Conservation (phyloP, 2,113 vertebrate genomes). For the Ameiurus melas region DNA sequence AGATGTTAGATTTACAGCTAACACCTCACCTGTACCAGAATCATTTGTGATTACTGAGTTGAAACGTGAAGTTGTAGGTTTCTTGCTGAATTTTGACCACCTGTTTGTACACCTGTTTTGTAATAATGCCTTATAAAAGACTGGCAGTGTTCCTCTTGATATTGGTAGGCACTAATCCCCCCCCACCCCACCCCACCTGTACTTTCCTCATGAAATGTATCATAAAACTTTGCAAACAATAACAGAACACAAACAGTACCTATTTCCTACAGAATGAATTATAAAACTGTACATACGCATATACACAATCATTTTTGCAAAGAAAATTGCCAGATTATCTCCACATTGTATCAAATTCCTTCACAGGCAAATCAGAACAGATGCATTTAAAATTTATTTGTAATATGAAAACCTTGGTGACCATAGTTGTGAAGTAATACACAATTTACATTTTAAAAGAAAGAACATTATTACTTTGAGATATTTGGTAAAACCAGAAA, state of each 20-base stretch:
- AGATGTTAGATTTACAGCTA: slow-evolving; percentile 19
- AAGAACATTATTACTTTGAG: slow-evolving; percentile 52
- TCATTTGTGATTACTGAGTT: slow-evolving; percentile 59
- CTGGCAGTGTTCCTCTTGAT: slow-evolving; percentile 78
- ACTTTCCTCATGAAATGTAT: slow-evolving; percentile 44
- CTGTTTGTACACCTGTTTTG: slow-evolving; percentile 54
- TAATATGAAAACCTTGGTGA: slow-evolving; percentile 63
- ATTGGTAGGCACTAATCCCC: slow-evolving; percentile 76
- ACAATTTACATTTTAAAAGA: slow-evolving; percentile 58
- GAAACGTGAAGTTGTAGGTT: slow-evolving; percentile 73
- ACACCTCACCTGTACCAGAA: slow-evolving; percentile 22
- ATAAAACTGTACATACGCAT: slow-evolving; percentile 64
- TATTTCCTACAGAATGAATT: slow-evolving; percentile 60
- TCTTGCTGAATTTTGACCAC: slow-evolving; percentile 65
- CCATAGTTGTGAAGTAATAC: slow-evolving; percentile 65
- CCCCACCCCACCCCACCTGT: slow-evolving; percentile 45
- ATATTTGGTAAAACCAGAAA: slow-evolving; percentile 53
- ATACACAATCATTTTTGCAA: slow-evolving; percentile 54
- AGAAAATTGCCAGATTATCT: slow-evolving; percentile 56
- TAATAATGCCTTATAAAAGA: slow-evolving; percentile 73
- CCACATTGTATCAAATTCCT: neutral
- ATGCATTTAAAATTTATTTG: slow-evolving; percentile 39
- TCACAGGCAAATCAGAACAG: slow-evolving; percentile 5
- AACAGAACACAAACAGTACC: slow-evolving; percentile 61
- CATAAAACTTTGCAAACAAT: slow-evolving; percentile 57